Evolutionary conservation across 2,797 vertebrate genomes (phyloP).

Genomic region (Phaenicophaeus curvirostris): DNA sequence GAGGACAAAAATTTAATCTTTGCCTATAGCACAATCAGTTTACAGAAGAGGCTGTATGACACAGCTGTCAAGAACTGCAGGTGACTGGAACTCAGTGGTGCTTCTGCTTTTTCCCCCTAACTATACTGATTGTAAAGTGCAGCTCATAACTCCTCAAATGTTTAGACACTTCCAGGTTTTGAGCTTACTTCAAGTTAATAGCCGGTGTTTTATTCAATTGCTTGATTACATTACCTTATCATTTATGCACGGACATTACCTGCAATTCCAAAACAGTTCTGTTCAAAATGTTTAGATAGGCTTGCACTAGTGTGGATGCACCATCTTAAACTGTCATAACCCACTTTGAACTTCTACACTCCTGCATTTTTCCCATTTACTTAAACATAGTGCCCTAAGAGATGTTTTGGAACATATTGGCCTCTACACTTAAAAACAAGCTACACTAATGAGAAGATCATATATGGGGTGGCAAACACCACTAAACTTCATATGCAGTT

Average conservation of each 20-base stretch:
- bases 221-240: not conserved
- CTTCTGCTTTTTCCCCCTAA: not conserved
- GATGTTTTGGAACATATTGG: not conserved
- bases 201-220: not conserved
- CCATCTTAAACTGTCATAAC: not conserved
- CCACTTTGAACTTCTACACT: not conserved
- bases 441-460: not conserved
- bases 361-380: not conserved
- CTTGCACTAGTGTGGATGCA: not conserved
- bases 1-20: not conserved
- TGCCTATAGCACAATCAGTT: not conserved
- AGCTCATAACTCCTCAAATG: not conserved
- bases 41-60: not conserved
- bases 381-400: not conserved
- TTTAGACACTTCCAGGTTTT: not conserved
- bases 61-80: not conserved
- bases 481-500: not conserved
- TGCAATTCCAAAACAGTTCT: not conserved
- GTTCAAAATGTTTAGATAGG: not conserved
- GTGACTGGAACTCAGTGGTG: accelerated
- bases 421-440: not conserved
- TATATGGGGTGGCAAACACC: not conserved
- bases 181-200: not conserved
- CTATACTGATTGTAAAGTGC: not conserved
- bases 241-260: not conserved